Evolutionary conservation across 1,140 invertebrate species (phyloP).

Genomic region (Pseudomyrmex sp.): DNA sequence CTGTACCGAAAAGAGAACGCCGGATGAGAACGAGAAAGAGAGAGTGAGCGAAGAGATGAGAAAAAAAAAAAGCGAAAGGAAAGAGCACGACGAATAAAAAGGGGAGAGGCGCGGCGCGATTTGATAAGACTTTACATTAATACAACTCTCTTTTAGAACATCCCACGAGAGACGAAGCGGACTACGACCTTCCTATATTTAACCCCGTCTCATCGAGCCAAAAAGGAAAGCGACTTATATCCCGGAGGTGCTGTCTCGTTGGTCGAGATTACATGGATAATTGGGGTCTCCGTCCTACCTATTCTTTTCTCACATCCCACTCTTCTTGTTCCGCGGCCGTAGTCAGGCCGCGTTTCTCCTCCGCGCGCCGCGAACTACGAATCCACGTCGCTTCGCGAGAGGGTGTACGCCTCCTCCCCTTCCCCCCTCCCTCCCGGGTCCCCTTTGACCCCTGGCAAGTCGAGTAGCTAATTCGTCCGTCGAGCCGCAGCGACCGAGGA

Average conservation of each 20-base stretch:
- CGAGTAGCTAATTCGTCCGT: constrained; percentile 61
- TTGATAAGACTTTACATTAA: constrained; percentile 69
- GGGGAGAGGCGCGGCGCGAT: constrained; percentile 20
- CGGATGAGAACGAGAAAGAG: neutral
- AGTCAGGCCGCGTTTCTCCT: constrained; percentile 8
- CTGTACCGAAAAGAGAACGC: neutral
- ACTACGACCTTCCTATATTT: constrained; percentile 62
- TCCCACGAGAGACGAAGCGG: constrained; percentile 62
- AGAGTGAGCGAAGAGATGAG: neutral
- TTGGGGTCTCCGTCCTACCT: constrained; percentile 67
- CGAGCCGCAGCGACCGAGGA: constrained; percentile 20
- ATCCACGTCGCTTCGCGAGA: constrained; percentile 34
- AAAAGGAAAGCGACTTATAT: constrained; percentile 60
- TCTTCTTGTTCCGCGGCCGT: neutral
- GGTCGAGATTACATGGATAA: constrained; percentile 72
- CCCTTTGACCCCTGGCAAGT: constrained; percentile 53
- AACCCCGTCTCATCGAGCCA: constrained; percentile 60
- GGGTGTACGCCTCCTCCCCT: neutral
- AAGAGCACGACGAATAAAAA: constrained; percentile 40
- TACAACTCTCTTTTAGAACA: constrained; percentile 60
- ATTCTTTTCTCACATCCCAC: constrained; percentile 59
- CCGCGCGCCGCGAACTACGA: constrained; percentile 33
- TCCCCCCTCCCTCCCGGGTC: neutral
- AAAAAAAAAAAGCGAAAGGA: neutral
- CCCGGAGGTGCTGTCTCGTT: constrained; percentile 57